Percentiles rank a stretch among this genome's conserved stretches.
phyloP scores from a whole-genome alignment of 2,113 vertebrate species.

The Nannobrachium achirus region DNA sequence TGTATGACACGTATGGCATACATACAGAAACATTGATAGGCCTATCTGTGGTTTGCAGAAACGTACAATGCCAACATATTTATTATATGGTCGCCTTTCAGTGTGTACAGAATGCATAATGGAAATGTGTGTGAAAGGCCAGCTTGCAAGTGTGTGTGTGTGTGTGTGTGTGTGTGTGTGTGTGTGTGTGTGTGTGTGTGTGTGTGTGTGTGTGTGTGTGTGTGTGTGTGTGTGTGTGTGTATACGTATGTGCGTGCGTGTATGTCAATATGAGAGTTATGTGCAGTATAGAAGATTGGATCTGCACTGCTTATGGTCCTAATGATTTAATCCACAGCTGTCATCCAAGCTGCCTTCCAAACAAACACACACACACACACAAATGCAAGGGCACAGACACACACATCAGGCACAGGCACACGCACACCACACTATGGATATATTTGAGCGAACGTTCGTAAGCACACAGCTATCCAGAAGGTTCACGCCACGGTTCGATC shows the following conservation, averaged over 20 bases:
- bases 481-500: no score
- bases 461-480: no score
- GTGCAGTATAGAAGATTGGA: constrained; percentile 17
- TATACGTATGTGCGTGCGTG: no score
- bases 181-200: not conserved
- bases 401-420: constrained; percentile 1
- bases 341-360: constrained; percentile 5
- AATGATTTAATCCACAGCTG: constrained; percentile 47
- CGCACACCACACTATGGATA: not conserved
- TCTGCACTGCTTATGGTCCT: constrained; percentile 30
- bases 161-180: not conserved
- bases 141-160: not conserved
- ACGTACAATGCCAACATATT: no score
- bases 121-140: no score
- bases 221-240: not conserved
- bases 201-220: not conserved
- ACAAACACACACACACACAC: not conserved
- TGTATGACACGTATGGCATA: no score
- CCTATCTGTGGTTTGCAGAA: no score
- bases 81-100: no score
- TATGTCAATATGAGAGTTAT: not conserved
- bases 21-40: no score
- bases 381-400: not conserved
- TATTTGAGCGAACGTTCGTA: no score
- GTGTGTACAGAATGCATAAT: no score